phyloP scores from a whole-genome alignment of 2,888 invertebrate species.

The Auanema freiburgensis region DNA sequence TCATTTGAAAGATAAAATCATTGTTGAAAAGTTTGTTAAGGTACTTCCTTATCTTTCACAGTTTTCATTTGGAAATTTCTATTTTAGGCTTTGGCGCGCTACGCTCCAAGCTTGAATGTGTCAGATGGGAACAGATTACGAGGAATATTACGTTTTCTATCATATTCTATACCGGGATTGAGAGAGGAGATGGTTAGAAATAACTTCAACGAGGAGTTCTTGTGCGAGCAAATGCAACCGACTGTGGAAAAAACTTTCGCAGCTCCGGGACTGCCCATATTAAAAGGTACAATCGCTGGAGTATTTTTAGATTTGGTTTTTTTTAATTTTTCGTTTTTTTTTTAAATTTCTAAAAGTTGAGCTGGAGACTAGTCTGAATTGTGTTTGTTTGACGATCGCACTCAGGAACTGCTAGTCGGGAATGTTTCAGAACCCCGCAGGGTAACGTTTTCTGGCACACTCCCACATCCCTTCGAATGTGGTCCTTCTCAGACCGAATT shows the following conservation, averaged over 20 bases:
- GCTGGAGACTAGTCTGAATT: conserved; percentile 58
- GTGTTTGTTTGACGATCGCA: conserved; percentile 54
- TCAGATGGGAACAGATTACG: too few species aligned
- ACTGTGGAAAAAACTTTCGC: conserved; percentile 4
- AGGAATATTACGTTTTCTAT: not conserved
- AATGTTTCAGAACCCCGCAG: conserved; percentile 36
- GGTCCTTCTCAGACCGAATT: conserved; percentile 42
- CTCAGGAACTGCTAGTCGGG: conserved; percentile 25
- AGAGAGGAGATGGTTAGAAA: conserved; percentile 8
- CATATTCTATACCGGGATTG: not conserved
- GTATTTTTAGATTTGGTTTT: not conserved
- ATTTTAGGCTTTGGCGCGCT: conserved; percentile 1
- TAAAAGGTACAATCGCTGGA: conserved; percentile 6
- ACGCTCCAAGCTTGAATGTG: not conserved
- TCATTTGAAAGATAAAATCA: not conserved
- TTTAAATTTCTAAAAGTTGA: conserved; percentile 30
- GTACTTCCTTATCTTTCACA: not conserved
- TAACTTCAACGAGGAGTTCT: conserved; percentile 6
- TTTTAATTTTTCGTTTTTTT: conserved; percentile 4
- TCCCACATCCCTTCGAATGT: conserved; percentile 34
- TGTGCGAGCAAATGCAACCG: not conserved
- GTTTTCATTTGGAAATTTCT: not conserved
- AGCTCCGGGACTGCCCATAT: not conserved
- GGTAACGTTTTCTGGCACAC: conserved; percentile 42
- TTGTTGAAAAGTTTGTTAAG: not conserved